phyloP scores from a whole-genome alignment of 2,797 vertebrate species.

The Typhlichthys eigenmanni region DNA sequence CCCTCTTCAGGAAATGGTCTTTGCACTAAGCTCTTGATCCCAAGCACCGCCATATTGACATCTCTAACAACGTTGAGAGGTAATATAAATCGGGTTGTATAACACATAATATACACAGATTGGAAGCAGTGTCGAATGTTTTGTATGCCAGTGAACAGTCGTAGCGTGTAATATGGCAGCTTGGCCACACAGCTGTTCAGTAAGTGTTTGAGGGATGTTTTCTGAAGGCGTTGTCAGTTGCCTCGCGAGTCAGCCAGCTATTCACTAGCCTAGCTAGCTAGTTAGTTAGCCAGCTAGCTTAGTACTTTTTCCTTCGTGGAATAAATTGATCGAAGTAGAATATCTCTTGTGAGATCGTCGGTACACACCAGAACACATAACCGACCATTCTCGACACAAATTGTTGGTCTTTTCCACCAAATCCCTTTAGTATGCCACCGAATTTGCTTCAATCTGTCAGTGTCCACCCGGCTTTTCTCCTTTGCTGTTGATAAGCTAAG shows the following conservation, averaged over 20 bases:
- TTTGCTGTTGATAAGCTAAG: constrained; percentile 60
- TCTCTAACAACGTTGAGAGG: constrained; percentile 80
- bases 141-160: constrained; percentile 4
- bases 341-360: neutral
- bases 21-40: constrained; percentile 73
- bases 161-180: constrained; percentile 15
- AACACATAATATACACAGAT: constrained; percentile 42
- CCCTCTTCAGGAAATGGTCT: constrained; percentile 64
- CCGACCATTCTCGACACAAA: neutral
- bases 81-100: constrained; percentile 68
- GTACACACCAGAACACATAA: accelerated
- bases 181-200: constrained; percentile 12
- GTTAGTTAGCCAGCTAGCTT: constrained; percentile 62
- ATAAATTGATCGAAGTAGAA: constrained; percentile 40
- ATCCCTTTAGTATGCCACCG: neutral
- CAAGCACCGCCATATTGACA: constrained; percentile 84
- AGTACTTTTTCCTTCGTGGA: constrained; percentile 66
- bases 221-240: constrained; percentile 78
- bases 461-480: constrained; percentile 71
- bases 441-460: constrained; percentile 30
- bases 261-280: constrained; percentile 49
- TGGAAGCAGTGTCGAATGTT: constrained; percentile 8
- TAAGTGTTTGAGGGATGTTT: constrained; percentile 52
- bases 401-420: neutral
- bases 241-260: constrained; percentile 69